Evolutionary conservation across 2,113 vertebrate genomes (phyloP).

Genomic region (Aldabrachelys gigantea): DNA sequence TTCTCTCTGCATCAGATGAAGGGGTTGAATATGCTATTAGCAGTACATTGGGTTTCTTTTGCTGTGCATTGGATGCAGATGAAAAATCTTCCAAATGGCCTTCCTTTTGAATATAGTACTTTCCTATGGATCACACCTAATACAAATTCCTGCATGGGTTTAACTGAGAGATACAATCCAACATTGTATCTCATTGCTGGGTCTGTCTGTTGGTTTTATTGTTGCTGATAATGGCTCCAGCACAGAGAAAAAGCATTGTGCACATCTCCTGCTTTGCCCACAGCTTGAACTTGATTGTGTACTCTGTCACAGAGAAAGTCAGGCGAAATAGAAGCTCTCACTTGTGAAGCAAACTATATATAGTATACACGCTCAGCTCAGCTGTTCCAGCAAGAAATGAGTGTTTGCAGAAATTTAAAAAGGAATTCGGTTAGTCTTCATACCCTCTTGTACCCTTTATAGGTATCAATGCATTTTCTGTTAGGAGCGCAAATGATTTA

Average conservation of each 20-base stretch:
- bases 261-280: neutral
- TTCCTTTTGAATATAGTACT: neutral
- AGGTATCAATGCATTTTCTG: neutral
- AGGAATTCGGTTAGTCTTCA: neutral
- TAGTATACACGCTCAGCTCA: neutral
- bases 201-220: neutral
- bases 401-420: neutral
- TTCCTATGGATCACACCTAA: neutral
- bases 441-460: neutral
- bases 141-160: neutral
- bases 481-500: neutral
- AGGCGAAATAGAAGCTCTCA: neutral
- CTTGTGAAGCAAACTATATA: neutral
- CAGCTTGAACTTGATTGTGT: constrained; percentile 4
- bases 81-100: neutral
- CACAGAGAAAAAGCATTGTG: neutral
- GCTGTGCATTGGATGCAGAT: neutral
- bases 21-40: neutral
- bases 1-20: neutral
- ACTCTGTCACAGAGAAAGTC: neutral
- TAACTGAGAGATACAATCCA: neutral
- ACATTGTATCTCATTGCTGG: neutral
- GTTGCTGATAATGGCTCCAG: neutral
- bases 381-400: neutral
- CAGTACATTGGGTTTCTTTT: neutral